Evolutionary conservation across 2,888 invertebrate genomes (phyloP).

Genomic region (Synanthedon myopaeformis): DNA sequence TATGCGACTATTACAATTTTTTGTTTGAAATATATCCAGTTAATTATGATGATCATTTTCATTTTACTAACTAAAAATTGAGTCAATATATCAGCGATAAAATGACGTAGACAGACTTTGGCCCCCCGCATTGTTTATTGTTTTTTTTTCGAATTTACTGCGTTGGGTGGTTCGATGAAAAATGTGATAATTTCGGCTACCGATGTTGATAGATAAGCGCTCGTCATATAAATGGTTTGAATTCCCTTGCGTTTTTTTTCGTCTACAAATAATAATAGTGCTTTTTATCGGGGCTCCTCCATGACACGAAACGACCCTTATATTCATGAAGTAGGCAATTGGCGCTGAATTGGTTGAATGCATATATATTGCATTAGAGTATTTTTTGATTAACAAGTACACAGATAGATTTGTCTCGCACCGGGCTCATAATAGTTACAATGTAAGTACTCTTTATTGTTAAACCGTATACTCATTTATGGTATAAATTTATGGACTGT

Average conservation of each 20-base stretch:
- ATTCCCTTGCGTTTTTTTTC: constrained; percentile 31
- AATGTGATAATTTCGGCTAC: constrained; percentile 29
- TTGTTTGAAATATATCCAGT: no score
- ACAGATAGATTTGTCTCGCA: constrained; percentile 6
- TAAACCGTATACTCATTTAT: neutral
- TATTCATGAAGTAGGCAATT: constrained; percentile 48
- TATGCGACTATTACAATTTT: no score
- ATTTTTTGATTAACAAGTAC: constrained; percentile 20
- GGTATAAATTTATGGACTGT: neutral
- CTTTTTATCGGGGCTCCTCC: constrained; percentile 51
- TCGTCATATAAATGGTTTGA: constrained; percentile 37
- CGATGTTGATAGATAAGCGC: constrained; percentile 46
- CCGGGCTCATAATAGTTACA: neutral
- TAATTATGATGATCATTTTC: no score
- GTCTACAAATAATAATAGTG: constrained; percentile 56
- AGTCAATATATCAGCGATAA: no score
- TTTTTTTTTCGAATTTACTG: neutral
- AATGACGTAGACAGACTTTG: neutral
- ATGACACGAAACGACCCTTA: constrained; percentile 53
- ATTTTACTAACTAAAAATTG: no score
- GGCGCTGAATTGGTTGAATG: constrained; percentile 36
- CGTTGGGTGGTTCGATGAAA: constrained; percentile 17
- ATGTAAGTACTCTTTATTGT: neutral
- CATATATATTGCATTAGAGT: constrained; percentile 20
- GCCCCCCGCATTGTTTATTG: constrained; percentile 44